These are phyloP conservation scores for Argyrosomus japonicus DNA, from an alignment of 2,113 vertebrate species.

Conservation along the genomic window DNA sequence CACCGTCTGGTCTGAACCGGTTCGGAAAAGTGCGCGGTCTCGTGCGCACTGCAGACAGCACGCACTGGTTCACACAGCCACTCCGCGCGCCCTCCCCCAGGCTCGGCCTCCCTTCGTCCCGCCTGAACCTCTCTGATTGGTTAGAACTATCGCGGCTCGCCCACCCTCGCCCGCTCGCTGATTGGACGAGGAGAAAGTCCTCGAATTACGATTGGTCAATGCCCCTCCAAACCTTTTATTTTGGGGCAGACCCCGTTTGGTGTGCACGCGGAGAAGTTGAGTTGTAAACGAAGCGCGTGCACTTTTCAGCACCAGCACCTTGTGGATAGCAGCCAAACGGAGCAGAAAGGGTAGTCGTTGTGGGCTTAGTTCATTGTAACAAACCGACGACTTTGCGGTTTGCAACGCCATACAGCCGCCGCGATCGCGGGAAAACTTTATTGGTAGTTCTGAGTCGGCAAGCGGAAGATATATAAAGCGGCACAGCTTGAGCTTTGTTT, in stretches of 20 bases:
- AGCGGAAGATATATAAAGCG: conserved; percentile 31
- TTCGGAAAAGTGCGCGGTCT: conserved; percentile 81
- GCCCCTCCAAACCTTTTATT: conserved; percentile 44
- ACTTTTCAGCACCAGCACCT: conserved; percentile 83
- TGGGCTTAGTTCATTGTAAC: conserved; percentile 31
- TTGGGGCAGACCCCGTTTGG: conserved; percentile 67
- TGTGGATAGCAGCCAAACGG: conserved; percentile 79
- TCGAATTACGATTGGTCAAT: conserved; percentile 66
- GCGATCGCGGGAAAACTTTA: conserved; percentile 48
- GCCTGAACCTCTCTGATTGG: conserved; percentile 66
- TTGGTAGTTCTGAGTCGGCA: conserved; percentile 33
- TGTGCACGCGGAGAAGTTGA: conserved; percentile 69
- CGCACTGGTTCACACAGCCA: conserved; percentile 59
- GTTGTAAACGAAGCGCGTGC: conserved; percentile 85
- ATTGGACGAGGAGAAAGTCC: conserved; percentile 34
- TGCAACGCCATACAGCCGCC: conserved; percentile 36
- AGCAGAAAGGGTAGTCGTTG: conserved; percentile 26
- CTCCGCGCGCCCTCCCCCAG: conserved; percentile 56
- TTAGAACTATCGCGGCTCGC: neutral
- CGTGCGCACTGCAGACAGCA: conserved; percentile 69
- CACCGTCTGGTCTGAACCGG: conserved; percentile 87
- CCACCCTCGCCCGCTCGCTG: conserved; percentile 31
- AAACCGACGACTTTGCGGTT: conserved; percentile 49
- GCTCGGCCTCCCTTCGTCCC: neutral
- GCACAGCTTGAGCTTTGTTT: conserved; percentile 63